Percentiles rank a stretch among this genome's conserved stretches.
Evolutionary conservation across 2,797 vertebrate genomes (phyloP).

Genomic region (Poeciliopsis gracilis): DNA sequence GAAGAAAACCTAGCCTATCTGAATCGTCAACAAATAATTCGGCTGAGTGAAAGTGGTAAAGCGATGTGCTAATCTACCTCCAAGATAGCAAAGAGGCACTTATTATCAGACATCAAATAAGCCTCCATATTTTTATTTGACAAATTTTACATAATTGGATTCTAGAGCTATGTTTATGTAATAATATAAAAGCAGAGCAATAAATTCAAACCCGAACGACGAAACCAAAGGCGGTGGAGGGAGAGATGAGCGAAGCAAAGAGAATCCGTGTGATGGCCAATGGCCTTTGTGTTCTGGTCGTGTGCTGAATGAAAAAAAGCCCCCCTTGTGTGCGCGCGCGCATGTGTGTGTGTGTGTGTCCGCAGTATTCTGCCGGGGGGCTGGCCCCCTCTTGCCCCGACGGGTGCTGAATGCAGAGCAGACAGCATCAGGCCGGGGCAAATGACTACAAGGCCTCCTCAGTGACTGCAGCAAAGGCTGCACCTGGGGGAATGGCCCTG

Average conservation of each 20-base stretch:
- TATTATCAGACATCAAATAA: background rate
- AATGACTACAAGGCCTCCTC: constrained; percentile 80
- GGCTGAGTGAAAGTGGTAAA: constrained; percentile 29
- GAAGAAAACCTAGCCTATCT: constrained; percentile 31
- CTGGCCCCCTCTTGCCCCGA: constrained; percentile 50
- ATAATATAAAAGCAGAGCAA: background rate
- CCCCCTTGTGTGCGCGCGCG: constrained; percentile 30
- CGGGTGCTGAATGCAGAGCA: constrained; percentile 77
- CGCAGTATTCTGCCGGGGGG: constrained; percentile 61
- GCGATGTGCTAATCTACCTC: background rate
- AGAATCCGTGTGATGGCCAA: constrained; percentile 65
- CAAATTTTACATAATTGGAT: background rate
- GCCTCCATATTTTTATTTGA: background rate
- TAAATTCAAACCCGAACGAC: background rate
- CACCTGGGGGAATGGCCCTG: constrained; percentile 68
- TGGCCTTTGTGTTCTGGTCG: constrained; percentile 61
- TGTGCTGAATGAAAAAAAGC: constrained; percentile 76
- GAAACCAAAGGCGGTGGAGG: constrained; percentile 28
- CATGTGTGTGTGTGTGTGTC: constrained; percentile 2
- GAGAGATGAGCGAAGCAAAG: constrained; percentile 42
- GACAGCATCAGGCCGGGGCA: constrained; percentile 67
- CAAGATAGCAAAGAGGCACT: background rate
- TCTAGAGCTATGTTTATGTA: background rate
- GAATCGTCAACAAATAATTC: constrained; percentile 67
- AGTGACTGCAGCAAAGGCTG: constrained; percentile 76